Evolutionary conservation across 2,888 invertebrate genomes (phyloP).

Genomic region (Lithophane ornitopus): DNA sequence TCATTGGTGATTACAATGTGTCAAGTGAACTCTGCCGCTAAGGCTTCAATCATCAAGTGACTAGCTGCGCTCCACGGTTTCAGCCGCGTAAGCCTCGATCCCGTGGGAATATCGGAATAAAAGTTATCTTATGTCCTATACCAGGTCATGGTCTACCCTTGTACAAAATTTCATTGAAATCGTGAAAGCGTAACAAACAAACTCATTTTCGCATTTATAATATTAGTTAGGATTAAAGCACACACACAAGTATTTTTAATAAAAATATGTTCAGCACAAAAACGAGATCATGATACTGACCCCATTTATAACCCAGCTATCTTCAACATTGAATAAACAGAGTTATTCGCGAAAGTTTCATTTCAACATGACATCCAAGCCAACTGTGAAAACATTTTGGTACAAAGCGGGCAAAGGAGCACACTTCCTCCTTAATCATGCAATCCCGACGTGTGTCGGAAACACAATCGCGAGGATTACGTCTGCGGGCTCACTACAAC

Average conservation of each 20-base stretch:
- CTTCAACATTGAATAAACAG: conserved; percentile 9
- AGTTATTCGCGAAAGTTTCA: conserved; percentile 46
- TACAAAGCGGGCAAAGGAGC: conserved; percentile 62
- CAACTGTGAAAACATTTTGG: conserved; percentile 66
- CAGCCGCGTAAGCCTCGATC: no score
- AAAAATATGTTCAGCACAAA: neutral
- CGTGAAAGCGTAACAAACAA: no score
- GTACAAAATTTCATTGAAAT: no score
- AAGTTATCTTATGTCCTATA: no score
- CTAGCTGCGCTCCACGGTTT: no score
- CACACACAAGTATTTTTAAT: neutral
- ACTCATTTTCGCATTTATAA: no score
- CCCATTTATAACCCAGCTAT: conserved; percentile 11
- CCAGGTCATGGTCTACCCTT: no score
- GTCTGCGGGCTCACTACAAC: conserved; percentile 59
- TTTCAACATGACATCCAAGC: conserved; percentile 47
- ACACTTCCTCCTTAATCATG: conserved; percentile 73
- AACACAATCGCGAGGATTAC: conserved; percentile 69
- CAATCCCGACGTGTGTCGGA: conserved; percentile 73
- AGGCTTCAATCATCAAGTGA: conserved; percentile 13
- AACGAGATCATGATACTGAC: neutral
- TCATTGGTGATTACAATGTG: conserved; percentile 4
- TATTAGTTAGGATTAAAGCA: no score
- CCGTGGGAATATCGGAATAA: no score
- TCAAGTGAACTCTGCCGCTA: neutral